Conservation (phyloP, 2,888 invertebrate species). For the Biston betularia region DNA sequence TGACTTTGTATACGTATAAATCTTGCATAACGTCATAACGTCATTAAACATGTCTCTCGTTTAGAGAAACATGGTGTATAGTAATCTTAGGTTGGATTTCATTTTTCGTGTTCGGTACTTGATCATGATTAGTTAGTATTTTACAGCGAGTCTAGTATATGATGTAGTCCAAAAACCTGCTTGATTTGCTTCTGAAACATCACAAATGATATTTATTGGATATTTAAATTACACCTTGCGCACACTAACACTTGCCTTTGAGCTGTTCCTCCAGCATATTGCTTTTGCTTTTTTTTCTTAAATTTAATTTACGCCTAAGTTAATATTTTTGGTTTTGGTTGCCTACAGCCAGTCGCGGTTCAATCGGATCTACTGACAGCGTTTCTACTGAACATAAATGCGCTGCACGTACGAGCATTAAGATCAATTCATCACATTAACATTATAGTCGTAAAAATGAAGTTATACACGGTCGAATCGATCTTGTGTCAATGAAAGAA, state of each 20-base stretch:
- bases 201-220: not conserved
- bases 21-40: too few species aligned
- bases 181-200: not conserved
- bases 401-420: not conserved
- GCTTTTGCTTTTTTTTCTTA: not conserved
- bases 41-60: too few species aligned
- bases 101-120: too few species aligned
- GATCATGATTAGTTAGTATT: not conserved
- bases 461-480: not conserved
- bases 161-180: not conserved
- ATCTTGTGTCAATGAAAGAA: not conserved
- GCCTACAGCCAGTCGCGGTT: conserved; percentile 50
- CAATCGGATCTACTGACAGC: conserved; percentile 31
- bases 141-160: not conserved
- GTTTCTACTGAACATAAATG: not conserved
- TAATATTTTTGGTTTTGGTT: conserved; percentile 45
- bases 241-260: not conserved
- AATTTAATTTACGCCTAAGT: conserved; percentile 26
- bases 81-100: too few species aligned
- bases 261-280: not conserved
- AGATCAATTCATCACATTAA: not conserved
- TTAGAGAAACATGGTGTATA: too few species aligned
- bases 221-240: not conserved
- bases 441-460: too few species aligned
- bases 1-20: too few species aligned